These are phyloP conservation scores for Monoplex corrugatus DNA, from an alignment of 2,888 invertebrate genomes.

Conservation along the genomic window DNA sequence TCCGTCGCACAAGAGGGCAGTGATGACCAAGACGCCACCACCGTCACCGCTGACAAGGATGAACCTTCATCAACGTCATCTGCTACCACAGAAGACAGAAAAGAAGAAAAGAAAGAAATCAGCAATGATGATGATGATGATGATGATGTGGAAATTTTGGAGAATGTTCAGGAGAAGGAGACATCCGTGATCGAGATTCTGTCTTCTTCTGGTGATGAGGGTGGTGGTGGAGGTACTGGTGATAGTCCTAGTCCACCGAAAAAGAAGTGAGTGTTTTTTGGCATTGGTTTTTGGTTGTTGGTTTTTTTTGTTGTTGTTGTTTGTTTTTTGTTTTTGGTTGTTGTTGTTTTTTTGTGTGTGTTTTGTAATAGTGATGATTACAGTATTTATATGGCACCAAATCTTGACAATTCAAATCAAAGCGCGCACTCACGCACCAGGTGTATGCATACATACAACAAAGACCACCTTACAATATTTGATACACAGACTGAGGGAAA, in stretches of 20 bases:
- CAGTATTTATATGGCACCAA: no score
- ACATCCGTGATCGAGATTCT: constrained; percentile 35
- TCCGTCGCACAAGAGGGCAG: constrained; percentile 48
- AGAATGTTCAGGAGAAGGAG: neutral
- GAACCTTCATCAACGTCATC: neutral
- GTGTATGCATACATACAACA: no score
- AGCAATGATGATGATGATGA: neutral
- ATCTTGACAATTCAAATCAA: no score
- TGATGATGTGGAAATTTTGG: constrained; percentile 22
- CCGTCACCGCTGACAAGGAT: neutral
- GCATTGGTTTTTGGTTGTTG: neutral
- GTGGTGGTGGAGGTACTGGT: neutral
- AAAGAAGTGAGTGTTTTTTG: neutral
- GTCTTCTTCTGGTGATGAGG: neutral
- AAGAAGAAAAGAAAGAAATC: neutral
- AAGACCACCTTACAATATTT: no score
- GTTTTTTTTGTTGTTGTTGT: neutral
- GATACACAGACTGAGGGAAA: no score
- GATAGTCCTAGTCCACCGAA: neutral
- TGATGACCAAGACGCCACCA: neutral
- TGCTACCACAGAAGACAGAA: neutral
- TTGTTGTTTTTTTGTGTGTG: neutral
- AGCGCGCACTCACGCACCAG: no score
- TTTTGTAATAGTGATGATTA: no score
- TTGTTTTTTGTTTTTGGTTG: neutral